These are phyloP conservation scores for Lithophane leautieri DNA, from an alignment of 2,888 invertebrate genomes.

Conservation along the genomic window DNA sequence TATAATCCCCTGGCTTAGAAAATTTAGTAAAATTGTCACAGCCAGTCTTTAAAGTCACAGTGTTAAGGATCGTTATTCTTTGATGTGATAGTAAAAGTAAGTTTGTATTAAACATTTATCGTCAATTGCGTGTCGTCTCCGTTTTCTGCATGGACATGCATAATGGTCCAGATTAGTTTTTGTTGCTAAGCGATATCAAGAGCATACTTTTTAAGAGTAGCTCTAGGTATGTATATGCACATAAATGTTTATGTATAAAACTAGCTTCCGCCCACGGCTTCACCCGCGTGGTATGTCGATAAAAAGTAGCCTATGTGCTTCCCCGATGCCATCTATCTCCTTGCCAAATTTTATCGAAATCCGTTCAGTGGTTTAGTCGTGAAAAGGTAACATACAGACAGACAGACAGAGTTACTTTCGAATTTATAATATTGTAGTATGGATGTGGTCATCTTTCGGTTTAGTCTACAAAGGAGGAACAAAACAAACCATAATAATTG, in stretches of 20 bases:
- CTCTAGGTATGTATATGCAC: background rate
- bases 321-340: too few relatives aligned
- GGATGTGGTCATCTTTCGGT: background rate
- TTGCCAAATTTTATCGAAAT: too few relatives aligned
- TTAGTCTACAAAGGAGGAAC: background rate
- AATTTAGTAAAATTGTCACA: background rate
- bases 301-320: too few relatives aligned
- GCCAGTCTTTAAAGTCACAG: background rate
- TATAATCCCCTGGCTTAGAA: constrained; percentile 14
- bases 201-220: constrained; percentile 12
- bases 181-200: constrained; percentile 36
- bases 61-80: constrained; percentile 15
- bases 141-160: constrained; percentile 64
- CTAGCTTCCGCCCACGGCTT: too few relatives aligned
- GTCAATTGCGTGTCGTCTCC: constrained; percentile 55
- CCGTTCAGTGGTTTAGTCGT: too few relatives aligned
- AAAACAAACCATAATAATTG: background rate
- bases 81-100: background rate
- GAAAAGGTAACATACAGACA: too few relatives aligned
- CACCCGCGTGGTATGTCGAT: too few relatives aligned
- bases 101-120: constrained; percentile 41
- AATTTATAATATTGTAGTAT: too few relatives aligned
- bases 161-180: constrained; percentile 58
- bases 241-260: background rate
- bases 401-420: too few relatives aligned